These are phyloP conservation scores for Okamejei kenojei DNA, from an alignment of 2,797 vertebrate genomes.

Conservation along the genomic window DNA sequence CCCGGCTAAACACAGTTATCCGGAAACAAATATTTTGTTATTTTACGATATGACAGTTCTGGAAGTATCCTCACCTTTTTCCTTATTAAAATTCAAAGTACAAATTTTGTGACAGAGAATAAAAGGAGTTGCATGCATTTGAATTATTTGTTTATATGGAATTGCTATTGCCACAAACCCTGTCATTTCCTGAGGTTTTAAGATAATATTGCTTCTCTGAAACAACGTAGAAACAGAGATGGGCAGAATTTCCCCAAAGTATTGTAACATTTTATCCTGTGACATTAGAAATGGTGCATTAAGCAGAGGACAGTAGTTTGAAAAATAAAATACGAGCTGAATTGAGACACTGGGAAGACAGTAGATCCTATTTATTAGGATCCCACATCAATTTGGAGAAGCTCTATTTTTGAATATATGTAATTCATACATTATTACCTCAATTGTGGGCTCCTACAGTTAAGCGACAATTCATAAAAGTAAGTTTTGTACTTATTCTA, in stretches of 20 bases:
- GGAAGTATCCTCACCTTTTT: not conserved
- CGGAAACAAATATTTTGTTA: not conserved
- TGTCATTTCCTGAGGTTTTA: not conserved
- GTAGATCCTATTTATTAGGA: not conserved
- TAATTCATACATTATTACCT: not conserved
- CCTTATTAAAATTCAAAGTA: not conserved
- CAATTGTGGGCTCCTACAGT: not conserved
- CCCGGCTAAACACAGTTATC: not conserved
- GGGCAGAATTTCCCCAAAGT: not conserved
- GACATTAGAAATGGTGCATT: not conserved
- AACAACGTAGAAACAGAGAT: not conserved
- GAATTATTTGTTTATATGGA: not conserved
- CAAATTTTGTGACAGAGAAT: constrained; percentile 1
- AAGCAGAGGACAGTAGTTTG: not conserved
- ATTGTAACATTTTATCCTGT: constrained; percentile 4
- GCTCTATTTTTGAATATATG: not conserved
- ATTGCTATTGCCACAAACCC: not conserved
- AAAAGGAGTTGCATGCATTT: not conserved
- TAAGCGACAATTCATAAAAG: constrained; percentile 23
- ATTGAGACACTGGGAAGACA: not conserved
- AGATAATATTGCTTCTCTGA: not conserved
- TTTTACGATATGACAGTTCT: not conserved
- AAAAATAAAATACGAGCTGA: not conserved
- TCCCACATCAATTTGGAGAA: not conserved
- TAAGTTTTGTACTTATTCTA: not conserved